A percentile compares a stretch with the other conserved stretches of the same genome.
Conservation (phyloP, 2,113 vertebrate species). For the Xyrauchen texanus region DNA sequence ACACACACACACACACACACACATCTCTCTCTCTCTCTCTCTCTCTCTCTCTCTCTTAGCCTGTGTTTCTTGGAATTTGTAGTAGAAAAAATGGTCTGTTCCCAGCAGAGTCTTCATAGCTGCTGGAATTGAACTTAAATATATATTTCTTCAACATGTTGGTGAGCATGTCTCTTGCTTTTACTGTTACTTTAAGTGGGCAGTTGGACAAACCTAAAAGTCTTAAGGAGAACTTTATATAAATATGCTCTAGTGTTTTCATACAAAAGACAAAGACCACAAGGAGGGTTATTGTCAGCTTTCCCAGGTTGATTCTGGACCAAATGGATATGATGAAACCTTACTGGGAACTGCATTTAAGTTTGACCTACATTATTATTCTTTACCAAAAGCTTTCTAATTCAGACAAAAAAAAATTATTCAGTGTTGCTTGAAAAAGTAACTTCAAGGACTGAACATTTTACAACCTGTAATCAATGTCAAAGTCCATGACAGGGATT, state of each 20-base stretch:
- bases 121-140: too few species aligned
- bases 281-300: background rate
- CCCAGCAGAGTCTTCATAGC: too few species aligned
- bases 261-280: background rate
- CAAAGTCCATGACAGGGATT: too few species aligned
- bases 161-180: too few species aligned
- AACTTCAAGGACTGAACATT: too few species aligned
- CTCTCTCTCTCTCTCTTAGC: too few species aligned
- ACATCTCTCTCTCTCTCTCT: too few species aligned
- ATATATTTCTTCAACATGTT: too few species aligned
- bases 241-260: background rate
- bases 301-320: slow-evolving; percentile 13
- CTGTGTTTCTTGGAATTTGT: too few species aligned
- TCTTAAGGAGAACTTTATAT: background rate
- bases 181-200: background rate
- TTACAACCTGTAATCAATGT: too few species aligned
- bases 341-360: slow-evolving; percentile 8
- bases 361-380: background rate
- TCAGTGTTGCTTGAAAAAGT: background rate
- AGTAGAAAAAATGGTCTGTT: too few species aligned
- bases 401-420: background rate
- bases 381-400: slow-evolving; percentile 13
- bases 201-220: background rate
- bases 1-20: too few species aligned
- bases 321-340: background rate